Conservation (phyloP, 2,888 invertebrate species). For the Cephus pygmeus region DNA sequence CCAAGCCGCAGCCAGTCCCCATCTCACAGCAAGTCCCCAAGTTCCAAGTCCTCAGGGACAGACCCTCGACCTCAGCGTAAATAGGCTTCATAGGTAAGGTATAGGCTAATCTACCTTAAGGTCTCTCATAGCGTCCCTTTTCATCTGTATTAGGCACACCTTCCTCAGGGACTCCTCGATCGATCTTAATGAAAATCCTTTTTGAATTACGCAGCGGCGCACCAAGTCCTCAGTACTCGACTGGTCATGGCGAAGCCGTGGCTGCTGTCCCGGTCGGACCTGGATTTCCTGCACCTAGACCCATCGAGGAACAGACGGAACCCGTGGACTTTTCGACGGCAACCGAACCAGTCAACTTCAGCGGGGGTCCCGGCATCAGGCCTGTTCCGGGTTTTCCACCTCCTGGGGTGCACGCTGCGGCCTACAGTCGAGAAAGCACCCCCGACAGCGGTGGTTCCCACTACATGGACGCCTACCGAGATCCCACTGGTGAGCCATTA, state of each 20-base stretch:
- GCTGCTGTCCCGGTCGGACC: constrained; percentile 68
- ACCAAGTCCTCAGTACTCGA: constrained; percentile 73
- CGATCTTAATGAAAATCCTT: neutral
- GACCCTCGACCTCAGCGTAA: constrained; percentile 89
- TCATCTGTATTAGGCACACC: neutral
- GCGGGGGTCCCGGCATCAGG: constrained; percentile 68
- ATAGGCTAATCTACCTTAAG: neutral
- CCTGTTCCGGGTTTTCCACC: constrained; percentile 70
- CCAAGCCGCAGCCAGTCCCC: constrained; percentile 87
- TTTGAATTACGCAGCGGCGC: constrained; percentile 61
- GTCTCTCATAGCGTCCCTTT: neutral
- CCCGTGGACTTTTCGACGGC: constrained; percentile 79
- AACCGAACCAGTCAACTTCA: constrained; percentile 74
- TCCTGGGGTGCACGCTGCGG: constrained; percentile 70
- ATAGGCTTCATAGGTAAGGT: constrained; percentile 83
- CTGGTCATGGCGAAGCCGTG: constrained; percentile 67
- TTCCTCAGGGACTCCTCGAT: constrained; percentile 13
- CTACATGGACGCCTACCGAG: constrained; percentile 88
- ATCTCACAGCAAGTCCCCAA: constrained; percentile 86
- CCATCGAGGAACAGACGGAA: constrained; percentile 75
- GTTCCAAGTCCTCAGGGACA: constrained; percentile 93
- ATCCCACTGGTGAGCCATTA: constrained; percentile 79
- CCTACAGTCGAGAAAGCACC: constrained; percentile 87
- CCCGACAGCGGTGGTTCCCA: constrained; percentile 91
- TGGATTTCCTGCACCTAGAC: constrained; percentile 70